These are phyloP conservation scores for Mimas tiliae DNA, from an alignment of 2,888 invertebrate species.

Conservation along the genomic window DNA sequence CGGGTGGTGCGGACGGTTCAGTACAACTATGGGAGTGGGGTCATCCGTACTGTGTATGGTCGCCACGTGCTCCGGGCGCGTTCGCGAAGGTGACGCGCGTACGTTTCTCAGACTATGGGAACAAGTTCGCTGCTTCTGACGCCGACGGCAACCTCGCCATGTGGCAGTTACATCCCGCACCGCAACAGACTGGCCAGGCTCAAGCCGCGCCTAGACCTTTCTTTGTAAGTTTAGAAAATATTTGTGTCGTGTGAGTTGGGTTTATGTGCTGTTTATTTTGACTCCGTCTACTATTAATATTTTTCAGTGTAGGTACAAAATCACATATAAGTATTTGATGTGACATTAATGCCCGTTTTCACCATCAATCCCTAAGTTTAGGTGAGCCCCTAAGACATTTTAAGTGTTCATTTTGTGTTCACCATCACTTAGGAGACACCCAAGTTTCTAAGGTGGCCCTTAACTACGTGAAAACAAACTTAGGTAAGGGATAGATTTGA, in stretches of 20 bases:
- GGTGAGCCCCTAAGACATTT: too few relatives aligned
- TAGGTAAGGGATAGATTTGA: too few relatives aligned
- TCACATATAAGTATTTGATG: too few relatives aligned
- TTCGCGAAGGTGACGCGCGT: slow-evolving; percentile 98
- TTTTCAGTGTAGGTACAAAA: too few relatives aligned
- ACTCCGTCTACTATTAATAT: too few relatives aligned
- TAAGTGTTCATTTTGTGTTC: too few relatives aligned
- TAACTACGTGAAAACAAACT: too few relatives aligned
- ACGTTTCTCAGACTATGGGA: slow-evolving; percentile 98
- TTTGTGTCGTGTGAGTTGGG: background rate
- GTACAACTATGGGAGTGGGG: slow-evolving; percentile 99
- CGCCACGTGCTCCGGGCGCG: slow-evolving; percentile 96
- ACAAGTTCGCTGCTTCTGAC: slow-evolving; percentile 99
- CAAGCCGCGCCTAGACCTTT: slow-evolving; percentile 89
- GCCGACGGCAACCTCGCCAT: slow-evolving; percentile 98
- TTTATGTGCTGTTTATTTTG: background rate
- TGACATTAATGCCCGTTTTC: too few relatives aligned
- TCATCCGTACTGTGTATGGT: slow-evolving; percentile 94
- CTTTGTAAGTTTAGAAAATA: slow-evolving; percentile 87
- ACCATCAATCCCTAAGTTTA: too few relatives aligned
- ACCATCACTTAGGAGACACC: too few relatives aligned
- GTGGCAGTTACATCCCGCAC: slow-evolving; percentile 93
- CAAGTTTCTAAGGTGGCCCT: too few relatives aligned
- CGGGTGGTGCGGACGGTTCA: slow-evolving; percentile 98
- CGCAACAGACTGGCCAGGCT: slow-evolving; percentile 82